A percentile compares a stretch with the other conserved stretches of the same genome.
Conservation (phyloP, 2,113 vertebrate genomes). For the Chloropsis hardwickii region DNA sequence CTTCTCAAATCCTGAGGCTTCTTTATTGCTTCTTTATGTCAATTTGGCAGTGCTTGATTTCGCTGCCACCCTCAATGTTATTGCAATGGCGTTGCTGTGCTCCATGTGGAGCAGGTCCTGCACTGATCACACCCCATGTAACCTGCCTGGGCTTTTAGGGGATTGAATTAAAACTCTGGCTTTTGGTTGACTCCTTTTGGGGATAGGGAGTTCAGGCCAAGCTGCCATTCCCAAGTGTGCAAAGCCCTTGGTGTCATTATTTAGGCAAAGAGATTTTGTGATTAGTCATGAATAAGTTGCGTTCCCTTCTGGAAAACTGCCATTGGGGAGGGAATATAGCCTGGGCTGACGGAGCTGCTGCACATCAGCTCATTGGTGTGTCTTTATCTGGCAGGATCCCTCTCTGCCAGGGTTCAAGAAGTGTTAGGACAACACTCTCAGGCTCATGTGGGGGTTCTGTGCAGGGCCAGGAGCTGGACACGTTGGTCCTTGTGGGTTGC, state of each 20-base stretch:
- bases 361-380: neutral
- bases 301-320: neutral
- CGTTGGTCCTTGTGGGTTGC: rapidly evolving
- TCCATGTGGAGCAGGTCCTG: neutral
- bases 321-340: neutral
- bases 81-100: neutral
- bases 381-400: neutral
- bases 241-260: neutral
- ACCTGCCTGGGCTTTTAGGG: neutral
- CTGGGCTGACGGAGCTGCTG: neutral
- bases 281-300: neutral
- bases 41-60: constrained; percentile 32
- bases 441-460: neutral
- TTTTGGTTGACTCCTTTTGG: neutral
- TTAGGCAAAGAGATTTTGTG: neutral
- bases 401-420: neutral
- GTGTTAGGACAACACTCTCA: neutral
- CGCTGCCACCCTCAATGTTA: neutral
- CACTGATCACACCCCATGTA: neutral
- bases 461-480: neutral
- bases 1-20: constrained; percentile 19
- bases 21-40: constrained; percentile 41
- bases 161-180: neutral
- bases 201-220: neutral
- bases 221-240: neutral